A percentile compares a stretch with the other conserved stretches of the same genome.
phyloP scores from a whole-genome alignment of 1,140 invertebrate genomes.

The Pseudachorutes palmiensis region DNA sequence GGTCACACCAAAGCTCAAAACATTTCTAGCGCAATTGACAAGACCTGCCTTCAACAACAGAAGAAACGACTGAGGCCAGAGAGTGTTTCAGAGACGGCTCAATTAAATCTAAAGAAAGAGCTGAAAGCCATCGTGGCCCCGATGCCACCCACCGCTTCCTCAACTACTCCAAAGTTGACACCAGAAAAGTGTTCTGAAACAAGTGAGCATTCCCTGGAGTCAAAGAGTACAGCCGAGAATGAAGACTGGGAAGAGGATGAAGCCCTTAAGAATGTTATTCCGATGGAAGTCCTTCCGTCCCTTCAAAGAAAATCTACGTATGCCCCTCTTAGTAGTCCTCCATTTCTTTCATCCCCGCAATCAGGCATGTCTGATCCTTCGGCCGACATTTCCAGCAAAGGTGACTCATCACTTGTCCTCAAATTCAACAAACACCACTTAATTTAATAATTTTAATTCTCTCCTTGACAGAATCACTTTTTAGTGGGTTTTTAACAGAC shows the following conservation, averaged over 20 bases:
- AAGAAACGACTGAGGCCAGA: neutral
- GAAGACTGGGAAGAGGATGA: slow-evolving; percentile 60
- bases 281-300: slow-evolving; percentile 77
- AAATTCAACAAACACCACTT: no score
- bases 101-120: neutral
- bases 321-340: slow-evolving; percentile 54
- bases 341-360: neutral
- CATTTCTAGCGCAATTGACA: slow-evolving; percentile 19
- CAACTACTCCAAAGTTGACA: neutral
- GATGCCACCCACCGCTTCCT: neutral
- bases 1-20: slow-evolving; percentile 54
- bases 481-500: no score
- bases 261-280: slow-evolving; percentile 71
- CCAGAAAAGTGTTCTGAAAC: neutral
- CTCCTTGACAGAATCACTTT: no score
- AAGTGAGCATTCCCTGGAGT: neutral
- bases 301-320: slow-evolving; percentile 53
- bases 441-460: no score
- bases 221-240: slow-evolving; percentile 37
- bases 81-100: neutral
- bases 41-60: neutral
- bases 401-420: no score
- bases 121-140: slow-evolving; percentile 4
- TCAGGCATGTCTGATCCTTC: neutral
- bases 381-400: neutral